These are phyloP conservation scores for Passer montanus DNA, from an alignment of 2,113 vertebrate genomes.

Conservation along the genomic window DNA sequence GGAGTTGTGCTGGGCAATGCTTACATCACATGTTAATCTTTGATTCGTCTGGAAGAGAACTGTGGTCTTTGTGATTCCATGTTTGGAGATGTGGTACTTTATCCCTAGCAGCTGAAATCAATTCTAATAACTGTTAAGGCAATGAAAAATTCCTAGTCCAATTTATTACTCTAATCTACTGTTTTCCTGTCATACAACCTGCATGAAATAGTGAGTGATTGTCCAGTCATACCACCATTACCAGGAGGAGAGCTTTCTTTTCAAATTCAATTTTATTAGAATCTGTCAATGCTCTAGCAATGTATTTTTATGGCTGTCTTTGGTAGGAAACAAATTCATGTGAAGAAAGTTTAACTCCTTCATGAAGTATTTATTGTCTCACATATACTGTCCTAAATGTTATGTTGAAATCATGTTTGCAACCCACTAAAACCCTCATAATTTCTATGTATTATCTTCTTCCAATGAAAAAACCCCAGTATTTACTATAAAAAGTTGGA, in stretches of 20 bases:
- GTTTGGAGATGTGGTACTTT: background rate
- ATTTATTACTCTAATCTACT: background rate
- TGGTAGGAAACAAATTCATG: background rate
- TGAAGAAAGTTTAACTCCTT: constrained; percentile 13
- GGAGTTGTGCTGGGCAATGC: background rate
- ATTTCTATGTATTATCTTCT: background rate
- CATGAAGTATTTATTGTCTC: constrained; percentile 25
- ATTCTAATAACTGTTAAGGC: background rate
- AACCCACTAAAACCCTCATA: background rate
- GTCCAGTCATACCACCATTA: background rate
- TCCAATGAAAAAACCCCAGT: background rate
- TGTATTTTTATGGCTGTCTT: constrained; percentile 25
- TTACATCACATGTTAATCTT: background rate
- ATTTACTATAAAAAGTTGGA: constrained; percentile 17
- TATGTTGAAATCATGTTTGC: constrained; percentile 10
- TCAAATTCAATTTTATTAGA: background rate
- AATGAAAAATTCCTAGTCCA: background rate
- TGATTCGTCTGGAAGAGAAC: background rate
- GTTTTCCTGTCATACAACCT: background rate
- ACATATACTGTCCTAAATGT: background rate
- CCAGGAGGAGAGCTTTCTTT: background rate
- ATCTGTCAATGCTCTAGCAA: background rate
- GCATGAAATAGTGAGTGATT: background rate
- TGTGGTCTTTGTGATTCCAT: background rate
- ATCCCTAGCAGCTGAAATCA: background rate